Base-by-base conservation (phyloP, 2,797 vertebrate genomes). In the Enteromius treurensis region DNA sequence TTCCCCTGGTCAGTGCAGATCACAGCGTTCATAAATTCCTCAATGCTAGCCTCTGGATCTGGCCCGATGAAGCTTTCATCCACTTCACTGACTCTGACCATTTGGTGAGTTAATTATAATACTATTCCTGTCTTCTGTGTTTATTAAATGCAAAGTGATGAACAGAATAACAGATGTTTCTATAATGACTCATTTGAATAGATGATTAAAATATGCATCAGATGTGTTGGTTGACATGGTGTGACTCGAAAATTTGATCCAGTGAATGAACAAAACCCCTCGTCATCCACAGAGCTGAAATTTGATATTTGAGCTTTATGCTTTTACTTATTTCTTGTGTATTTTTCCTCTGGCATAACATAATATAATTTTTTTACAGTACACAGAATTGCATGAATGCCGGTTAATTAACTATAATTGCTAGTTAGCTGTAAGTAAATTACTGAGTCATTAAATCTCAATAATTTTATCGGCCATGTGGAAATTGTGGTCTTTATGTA, bases 91-190 rank as follows among this genome's bases (percentile, higher is more conserved):
- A 77, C 42, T 70, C 51, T n/a, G 37, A 69, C 62, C 17, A 77
- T 82, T 82, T 77, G 62, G 49, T n/a, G 34, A 34, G 51, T 19
- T 77, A 69, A 70, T 60, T 78, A 71, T 49, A 64, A 49, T 51
- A 9, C 53, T 78, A 62, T 77, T 71, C 6, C 40, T 78, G 51
- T 69, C 74, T 45, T 42, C 5, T 77, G 74, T 68, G 26, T 83
- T 70, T 49, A 21, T 60, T 77, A 55, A 53, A 77, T 77, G 70
- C 37, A 70, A 47, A 47, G 23, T 58, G 37, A 69, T 70, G 40
- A 62, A 49, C 26, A 32, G 80, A 42, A 42, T 75, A 69, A 77
- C 64, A 83, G 82, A 62, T 83, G 65, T 78, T 83, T 77, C 37
- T 47, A 60, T 68, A 75, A 75, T 3, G 21, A 83, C 49, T 60